Percentiles rank a stretch among this genome's conserved stretches.
These are phyloP conservation scores for Corythornis madagascariensis DNA, from an alignment of 2,113 vertebrate genomes.

Conservation along the genomic window DNA sequence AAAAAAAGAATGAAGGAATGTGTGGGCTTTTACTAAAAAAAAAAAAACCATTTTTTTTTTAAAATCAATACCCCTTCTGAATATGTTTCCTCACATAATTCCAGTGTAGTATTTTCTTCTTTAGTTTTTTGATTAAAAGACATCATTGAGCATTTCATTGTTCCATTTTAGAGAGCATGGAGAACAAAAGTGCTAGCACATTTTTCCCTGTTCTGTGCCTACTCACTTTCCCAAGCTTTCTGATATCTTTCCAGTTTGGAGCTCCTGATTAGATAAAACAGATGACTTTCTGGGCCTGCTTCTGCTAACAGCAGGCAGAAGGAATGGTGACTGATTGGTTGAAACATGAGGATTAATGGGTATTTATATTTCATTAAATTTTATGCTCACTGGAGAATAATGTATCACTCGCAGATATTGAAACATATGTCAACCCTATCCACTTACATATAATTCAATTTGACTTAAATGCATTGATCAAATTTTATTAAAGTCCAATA, in stretches of 20 bases:
- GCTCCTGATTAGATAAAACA: slow-evolving; percentile 90
- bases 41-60: no score
- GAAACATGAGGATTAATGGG: slow-evolving; percentile 97
- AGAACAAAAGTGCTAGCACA: slow-evolving; percentile 45
- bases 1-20: background rate
- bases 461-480: slow-evolving; percentile 95
- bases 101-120: background rate
- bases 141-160: background rate
- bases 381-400: slow-evolving; percentile 92
- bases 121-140: background rate
- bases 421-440: slow-evolving; percentile 98
- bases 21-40: background rate
- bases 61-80: background rate
- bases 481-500: slow-evolving; percentile 95
- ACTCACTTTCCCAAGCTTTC: slow-evolving; percentile 71
- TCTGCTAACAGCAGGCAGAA: slow-evolving; percentile 86
- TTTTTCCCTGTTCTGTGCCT: slow-evolving; percentile 34
- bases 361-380: slow-evolving; percentile 99
- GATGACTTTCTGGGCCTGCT: slow-evolving; percentile 87
- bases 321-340: slow-evolving; percentile 86
- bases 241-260: slow-evolving; percentile 84
- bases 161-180: background rate
- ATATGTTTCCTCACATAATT: background rate
- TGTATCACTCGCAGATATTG: slow-evolving; percentile 91
- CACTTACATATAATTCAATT: slow-evolving; percentile 96